Evolutionary conservation across 2,113 vertebrate species (phyloP).

Genomic region (Vidua macroura): DNA sequence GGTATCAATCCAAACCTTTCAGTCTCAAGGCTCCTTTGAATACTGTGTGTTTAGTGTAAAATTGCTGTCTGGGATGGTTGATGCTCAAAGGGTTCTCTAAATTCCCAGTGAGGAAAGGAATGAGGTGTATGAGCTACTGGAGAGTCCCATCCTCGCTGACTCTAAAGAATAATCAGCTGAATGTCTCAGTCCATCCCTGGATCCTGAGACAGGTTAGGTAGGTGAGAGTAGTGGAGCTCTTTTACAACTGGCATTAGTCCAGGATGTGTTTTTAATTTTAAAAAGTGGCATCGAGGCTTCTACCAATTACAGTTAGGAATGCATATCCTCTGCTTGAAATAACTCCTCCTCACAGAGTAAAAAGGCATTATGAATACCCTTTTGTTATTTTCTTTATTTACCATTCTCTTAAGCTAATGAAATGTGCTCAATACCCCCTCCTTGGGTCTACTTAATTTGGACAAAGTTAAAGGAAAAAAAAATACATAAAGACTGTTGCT

Average conservation of each 20-base stretch:
- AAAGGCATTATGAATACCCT: not conserved
- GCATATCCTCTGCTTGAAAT: not conserved
- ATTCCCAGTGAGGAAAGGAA: not conserved
- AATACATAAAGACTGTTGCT: not conserved
- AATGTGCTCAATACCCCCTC: not conserved
- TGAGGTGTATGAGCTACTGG: fast-evolving
- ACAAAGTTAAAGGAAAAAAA: not conserved
- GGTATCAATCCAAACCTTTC: not conserved
- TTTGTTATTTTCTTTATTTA: not conserved
- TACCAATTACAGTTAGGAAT: not conserved
- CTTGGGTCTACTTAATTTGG: not conserved
- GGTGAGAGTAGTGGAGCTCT: not conserved
- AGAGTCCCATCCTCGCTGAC: not conserved
- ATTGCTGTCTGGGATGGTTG: not conserved
- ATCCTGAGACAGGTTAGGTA: not conserved
- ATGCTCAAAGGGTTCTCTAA: not conserved
- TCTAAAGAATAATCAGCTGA: not conserved
- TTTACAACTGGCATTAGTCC: no score
- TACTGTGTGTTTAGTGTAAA: not conserved
- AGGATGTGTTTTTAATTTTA: not conserved
- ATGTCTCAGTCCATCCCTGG: not conserved
- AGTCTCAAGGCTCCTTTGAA: not conserved
- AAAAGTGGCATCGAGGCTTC: not conserved
- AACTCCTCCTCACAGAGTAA: not conserved
- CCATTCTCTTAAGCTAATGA: not conserved